A percentile compares a stretch with the other conserved stretches of the same genome.
Evolutionary conservation across 2,797 vertebrate species (phyloP).

Genomic region (Tauraco hartlaubi): DNA sequence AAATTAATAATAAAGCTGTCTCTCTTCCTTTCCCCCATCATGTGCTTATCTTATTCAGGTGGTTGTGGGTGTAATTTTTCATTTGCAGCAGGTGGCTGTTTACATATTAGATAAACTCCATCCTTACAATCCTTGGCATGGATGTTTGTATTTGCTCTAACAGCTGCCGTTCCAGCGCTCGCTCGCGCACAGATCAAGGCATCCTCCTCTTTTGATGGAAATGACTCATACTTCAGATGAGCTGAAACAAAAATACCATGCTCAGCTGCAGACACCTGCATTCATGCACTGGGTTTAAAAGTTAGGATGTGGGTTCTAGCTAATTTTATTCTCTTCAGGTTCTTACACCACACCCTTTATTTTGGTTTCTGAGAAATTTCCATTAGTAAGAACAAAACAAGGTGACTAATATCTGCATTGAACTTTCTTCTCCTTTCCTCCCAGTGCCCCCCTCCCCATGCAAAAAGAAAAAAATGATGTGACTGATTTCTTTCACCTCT

Average conservation of each 20-base stretch:
- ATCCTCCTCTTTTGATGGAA: constrained; percentile 54
- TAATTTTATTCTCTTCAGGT: constrained; percentile 40
- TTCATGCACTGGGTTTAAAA: constrained; percentile 24
- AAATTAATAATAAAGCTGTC: constrained; percentile 66
- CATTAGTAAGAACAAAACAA: constrained; percentile 57
- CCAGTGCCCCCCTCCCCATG: neutral
- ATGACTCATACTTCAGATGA: constrained; percentile 58
- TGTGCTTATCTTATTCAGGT: constrained; percentile 76
- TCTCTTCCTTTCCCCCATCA: constrained; percentile 33
- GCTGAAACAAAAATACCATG: constrained; percentile 56
- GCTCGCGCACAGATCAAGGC: constrained; percentile 46
- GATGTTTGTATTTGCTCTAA: constrained; percentile 67
- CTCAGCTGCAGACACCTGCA: constrained; percentile 71
- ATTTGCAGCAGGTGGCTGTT: constrained; percentile 74
- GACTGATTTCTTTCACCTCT: constrained; percentile 53
- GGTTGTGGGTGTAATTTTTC: constrained; percentile 73
- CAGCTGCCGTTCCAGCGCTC: constrained; percentile 60
- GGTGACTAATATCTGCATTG: constrained; percentile 46
- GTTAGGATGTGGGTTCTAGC: constrained; percentile 54
- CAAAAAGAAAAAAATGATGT: constrained; percentile 14
- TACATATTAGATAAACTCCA: constrained; percentile 72
- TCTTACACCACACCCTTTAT: constrained; percentile 36
- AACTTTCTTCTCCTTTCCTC: constrained; percentile 43
- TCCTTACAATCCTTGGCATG: constrained; percentile 60
- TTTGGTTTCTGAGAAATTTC: constrained; percentile 60